Conservation (phyloP, 2,888 invertebrate species). For the Platycnemis pennipes region DNA sequence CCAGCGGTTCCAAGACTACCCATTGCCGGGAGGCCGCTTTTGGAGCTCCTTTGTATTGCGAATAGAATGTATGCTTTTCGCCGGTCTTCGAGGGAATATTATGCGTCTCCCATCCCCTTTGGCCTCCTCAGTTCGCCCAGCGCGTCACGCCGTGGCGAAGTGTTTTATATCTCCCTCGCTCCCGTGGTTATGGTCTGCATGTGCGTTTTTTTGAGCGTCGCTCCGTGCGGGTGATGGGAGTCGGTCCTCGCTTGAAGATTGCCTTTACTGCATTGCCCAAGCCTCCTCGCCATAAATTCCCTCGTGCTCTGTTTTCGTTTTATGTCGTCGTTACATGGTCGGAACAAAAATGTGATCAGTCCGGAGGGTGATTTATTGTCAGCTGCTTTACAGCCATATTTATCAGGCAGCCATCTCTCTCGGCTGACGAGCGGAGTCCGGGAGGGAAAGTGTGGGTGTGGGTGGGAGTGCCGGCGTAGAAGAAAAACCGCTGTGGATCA, state of each 20-base stretch:
- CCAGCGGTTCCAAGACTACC: no score
- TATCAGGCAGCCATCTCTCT: neutral
- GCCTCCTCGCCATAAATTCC: neutral
- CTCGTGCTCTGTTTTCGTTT: neutral
- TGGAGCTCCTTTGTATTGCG: no score
- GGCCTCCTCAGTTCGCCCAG: neutral
- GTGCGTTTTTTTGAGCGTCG: neutral
- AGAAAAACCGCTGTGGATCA: neutral
- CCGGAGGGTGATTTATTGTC: slow-evolving; percentile 7
- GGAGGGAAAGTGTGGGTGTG: neutral
- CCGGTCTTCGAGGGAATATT: neutral
- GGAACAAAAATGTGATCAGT: slow-evolving; percentile 31
- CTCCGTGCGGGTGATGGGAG: neutral
- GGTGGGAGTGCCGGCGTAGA: neutral
- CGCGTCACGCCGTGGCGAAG: neutral
- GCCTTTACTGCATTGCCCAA: neutral
- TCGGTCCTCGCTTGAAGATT: no score
- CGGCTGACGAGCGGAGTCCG: neutral
- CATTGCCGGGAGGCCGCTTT: no score
- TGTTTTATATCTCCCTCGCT: neutral
- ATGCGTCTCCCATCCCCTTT: neutral
- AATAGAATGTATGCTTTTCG: neutral
- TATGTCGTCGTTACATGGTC: neutral
- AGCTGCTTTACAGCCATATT: slow-evolving; percentile 4
- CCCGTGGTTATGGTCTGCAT: neutral